Base-by-base conservation (phyloP, 30 jellyfish, hydroid and myxozoan species). In the Sanderia malayensis region DNA sequence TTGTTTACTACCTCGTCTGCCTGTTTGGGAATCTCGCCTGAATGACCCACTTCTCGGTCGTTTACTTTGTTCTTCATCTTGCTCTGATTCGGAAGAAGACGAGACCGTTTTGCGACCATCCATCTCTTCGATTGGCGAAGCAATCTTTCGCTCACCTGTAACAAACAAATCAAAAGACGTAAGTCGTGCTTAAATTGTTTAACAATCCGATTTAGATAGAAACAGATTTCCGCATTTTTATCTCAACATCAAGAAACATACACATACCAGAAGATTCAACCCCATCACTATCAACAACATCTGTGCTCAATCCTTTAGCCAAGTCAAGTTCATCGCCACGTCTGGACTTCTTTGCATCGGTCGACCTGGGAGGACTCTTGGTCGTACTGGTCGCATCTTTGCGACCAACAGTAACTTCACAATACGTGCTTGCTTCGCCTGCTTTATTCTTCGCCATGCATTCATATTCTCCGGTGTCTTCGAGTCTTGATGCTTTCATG, bases 371-470 rank as follows among this genome's bases (percentile, higher is more conserved):
- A 69, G 26, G 26, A 23, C 70, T 32, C 24, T 61, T 69, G 18
- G 37, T 73, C 31, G 22, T 29, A 0, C 61, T 60, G 37, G 64
- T 82, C 26, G 82, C 66, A 26, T 78, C 89, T 2, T 23, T 2
- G 31, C 66, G 89, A 52, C 69, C 92, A 29, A 82, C 62, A 34
- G 58, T 53, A 10, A 82, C 86, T 61, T 89, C 97, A 60, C 97
- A 89, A 28, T 86, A 89, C 37, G 91, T 89, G 73, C 97, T 89
- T 18, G 97, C 91, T 66, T 89, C 97, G 20, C 97, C 94, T n/a
- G 86, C 86, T 49, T 69, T 79, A 86, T 93, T 93, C 86, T 80
- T 81, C 23, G 99, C 99, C 79, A 85, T 86, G 70, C 96, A 85
- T 47, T 85, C 96, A 62, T 93, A 93, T 61, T 84, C 96, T 1